Evolutionary conservation across 2,888 invertebrate species (phyloP), one percentile per base, ranked within the genome.

Genomic region (Tetramorium bicarinatum): DNA sequence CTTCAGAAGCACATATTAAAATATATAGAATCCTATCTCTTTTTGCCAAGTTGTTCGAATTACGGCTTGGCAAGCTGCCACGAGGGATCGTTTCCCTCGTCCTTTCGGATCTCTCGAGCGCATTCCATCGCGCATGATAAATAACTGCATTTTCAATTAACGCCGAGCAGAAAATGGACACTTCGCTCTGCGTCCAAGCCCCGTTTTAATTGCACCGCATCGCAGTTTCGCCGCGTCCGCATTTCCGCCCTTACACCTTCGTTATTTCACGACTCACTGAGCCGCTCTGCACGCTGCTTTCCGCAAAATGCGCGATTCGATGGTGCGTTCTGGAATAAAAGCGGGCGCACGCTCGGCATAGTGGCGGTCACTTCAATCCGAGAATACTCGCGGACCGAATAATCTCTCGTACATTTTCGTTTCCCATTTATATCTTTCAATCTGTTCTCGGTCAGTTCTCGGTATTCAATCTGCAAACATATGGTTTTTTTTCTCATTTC

Each of bases 61-160:
- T 71, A 59, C 47, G 18, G 34, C 79, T 79, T 80, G 79, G 71
- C 72, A 13, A 25, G 25, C 13, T 18, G 71, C 79, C 59, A 80
- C 47, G 34, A 44, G 29, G 56, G 56, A 59, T 15, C 29, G 67
- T 54, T 21, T 18, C 59, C 38, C 34, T 25, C 64, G 47, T 18
- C n/a, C 71, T 13, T 47, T 81, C 54, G 56, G 34, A 44, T 38
- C 44, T 66, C 11, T 29, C 76, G 34, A 44, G 44, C 44, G 21
- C 66, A 34, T 71, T 71, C 38, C 59, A 47, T 71, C 71, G 72
- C 56, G 71, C 72, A 80, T 79, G 88, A 90, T 89, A 90, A 90
- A 91, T 91, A 92, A 92, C 91, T 91, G 89, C 86, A 87, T 87
- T 90, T 91, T 90, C 90, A 91, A 92, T 91, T 91, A 92, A 90